Evolutionary conservation across 2,113 vertebrate genomes (phyloP).

Genomic region (Willisornis vidua): DNA sequence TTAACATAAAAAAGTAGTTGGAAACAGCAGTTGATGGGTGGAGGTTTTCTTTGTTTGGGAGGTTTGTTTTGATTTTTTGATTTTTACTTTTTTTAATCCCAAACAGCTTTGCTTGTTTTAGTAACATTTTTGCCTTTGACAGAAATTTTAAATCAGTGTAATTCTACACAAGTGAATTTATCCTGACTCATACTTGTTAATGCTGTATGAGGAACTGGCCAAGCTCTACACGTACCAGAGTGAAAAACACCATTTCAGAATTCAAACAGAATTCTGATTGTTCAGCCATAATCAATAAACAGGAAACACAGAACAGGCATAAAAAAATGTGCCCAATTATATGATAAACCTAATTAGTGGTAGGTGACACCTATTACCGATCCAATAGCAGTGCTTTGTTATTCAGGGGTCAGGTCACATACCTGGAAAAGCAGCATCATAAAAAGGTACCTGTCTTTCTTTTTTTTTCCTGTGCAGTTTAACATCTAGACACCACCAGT

Average conservation of each 20-base stretch:
- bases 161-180: background rate
- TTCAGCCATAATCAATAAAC: background rate
- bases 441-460: accelerated
- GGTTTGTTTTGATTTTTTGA: background rate
- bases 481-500: background rate
- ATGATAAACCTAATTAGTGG: background rate
- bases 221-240: background rate
- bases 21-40: background rate
- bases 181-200: background rate
- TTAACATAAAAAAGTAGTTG: background rate
- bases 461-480: background rate
- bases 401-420: background rate
- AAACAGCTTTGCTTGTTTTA: background rate
- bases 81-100: background rate
- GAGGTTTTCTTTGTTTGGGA: background rate
- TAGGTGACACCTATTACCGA: background rate
- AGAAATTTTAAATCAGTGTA: background rate
- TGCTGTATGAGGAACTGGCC: background rate
- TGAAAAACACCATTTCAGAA: background rate
- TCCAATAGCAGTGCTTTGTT: background rate
- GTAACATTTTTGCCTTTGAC: background rate
- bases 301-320: background rate
- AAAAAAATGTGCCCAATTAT: background rate
- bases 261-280: background rate
- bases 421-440: background rate